phyloP scores from a whole-genome alignment of 2,797 vertebrate genomes.

The Leptoclinus maculatus region DNA sequence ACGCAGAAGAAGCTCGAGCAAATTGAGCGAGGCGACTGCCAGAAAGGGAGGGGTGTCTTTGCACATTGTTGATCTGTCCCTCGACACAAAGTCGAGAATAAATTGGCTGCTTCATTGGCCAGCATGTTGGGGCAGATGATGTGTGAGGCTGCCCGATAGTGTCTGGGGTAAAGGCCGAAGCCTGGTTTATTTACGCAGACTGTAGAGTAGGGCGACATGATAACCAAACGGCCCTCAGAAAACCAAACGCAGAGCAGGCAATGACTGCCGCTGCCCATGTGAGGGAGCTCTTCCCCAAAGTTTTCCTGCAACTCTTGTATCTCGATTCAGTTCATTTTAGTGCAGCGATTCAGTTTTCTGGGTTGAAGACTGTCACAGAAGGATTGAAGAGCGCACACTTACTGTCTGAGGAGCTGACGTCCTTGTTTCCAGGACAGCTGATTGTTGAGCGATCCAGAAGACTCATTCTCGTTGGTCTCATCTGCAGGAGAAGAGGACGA shows the following conservation, averaged over 20 bases:
- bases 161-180: constrained; percentile 26
- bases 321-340: constrained; percentile 4
- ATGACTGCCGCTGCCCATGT: constrained; percentile 52
- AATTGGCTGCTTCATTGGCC: constrained; percentile 46
- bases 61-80: constrained; percentile 64
- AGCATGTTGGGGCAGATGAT: constrained; percentile 60
- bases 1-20: constrained; percentile 30
- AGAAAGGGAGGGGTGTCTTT: constrained; percentile 43
- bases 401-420: constrained; percentile 97
- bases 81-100: constrained; percentile 50
- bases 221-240: constrained; percentile 10
- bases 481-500: constrained; percentile 84
- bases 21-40: constrained; percentile 19
- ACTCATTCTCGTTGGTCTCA: constrained; percentile 95
- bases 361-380: background rate
- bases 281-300: constrained; percentile 70
- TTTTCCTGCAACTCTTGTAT: background rate
- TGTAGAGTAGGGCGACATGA: constrained; percentile 15
- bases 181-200: constrained; percentile 40
- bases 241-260: constrained; percentile 25
- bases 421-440: constrained; percentile 99
- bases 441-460: constrained; percentile 91
- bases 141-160: constrained; percentile 40
- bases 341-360: constrained; percentile 25
- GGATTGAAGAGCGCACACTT: constrained; percentile 73